These are phyloP conservation scores for Megalops cyprinoides DNA, from an alignment of 2,797 vertebrate species.

Conservation along the genomic window DNA sequence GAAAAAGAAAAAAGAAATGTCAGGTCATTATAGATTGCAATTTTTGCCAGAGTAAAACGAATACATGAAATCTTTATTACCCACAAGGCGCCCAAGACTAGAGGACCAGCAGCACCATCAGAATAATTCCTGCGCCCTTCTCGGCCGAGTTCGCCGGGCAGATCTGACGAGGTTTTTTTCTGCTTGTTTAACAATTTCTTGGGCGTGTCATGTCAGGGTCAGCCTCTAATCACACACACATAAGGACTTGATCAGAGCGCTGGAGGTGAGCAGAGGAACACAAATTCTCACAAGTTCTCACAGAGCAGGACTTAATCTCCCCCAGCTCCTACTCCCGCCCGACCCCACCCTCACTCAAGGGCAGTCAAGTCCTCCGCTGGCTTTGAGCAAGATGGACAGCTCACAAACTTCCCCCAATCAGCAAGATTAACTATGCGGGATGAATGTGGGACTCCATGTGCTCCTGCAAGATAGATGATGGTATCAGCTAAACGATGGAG, in stretches of 20 bases:
- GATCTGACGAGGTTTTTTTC: conserved; percentile 50
- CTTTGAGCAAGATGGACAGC: conserved; percentile 38
- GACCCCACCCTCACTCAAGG: conserved; percentile 39
- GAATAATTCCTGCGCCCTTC: conserved; percentile 71
- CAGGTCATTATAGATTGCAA: conserved; percentile 81
- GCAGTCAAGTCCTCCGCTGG: conserved; percentile 55
- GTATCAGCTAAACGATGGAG: conserved; percentile 56
- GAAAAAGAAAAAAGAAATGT: conserved; percentile 65
- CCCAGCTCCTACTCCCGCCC: conserved; percentile 50
- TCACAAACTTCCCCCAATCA: conserved; percentile 64
- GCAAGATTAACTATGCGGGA: conserved; percentile 62
- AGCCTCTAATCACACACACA: conserved; percentile 75
- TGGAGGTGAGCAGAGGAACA: conserved; percentile 61
- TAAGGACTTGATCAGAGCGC: conserved; percentile 76
- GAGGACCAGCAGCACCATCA: conserved; percentile 71
- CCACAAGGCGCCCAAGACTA: conserved; percentile 71
- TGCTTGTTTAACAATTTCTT: conserved; percentile 65
- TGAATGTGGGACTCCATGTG: conserved; percentile 56
- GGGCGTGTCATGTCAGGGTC: conserved; percentile 75
- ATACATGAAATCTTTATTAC: conserved; percentile 87
- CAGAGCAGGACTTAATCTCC: conserved; percentile 68
- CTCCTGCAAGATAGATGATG: conserved; percentile 63
- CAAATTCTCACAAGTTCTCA: conserved; percentile 64
- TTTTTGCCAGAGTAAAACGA: conserved; percentile 78
- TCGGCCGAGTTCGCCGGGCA: conserved; percentile 66